Percentiles rank a stretch among this genome's conserved stretches.
Evolutionary conservation across 2,797 vertebrate genomes (phyloP).

Genomic region (Allobates femoralis): DNA sequence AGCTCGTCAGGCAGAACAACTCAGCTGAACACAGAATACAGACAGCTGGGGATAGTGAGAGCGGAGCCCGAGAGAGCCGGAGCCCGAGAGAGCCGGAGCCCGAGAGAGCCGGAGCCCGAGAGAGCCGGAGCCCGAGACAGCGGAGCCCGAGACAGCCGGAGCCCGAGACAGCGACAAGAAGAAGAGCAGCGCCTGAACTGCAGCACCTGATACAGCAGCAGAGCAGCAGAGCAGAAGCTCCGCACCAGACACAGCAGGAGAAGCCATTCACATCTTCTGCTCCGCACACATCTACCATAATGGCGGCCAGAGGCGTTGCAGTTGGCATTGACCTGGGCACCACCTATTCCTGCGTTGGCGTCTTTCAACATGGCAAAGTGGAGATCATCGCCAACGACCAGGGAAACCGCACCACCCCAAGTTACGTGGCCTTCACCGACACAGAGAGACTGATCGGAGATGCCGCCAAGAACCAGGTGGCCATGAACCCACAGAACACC

Average conservation of each 20-base stretch:
- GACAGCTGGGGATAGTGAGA: no score
- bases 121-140: no score
- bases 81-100: no score
- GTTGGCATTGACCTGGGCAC: slow-evolving; percentile 63
- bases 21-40: no score
- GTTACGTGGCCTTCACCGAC: slow-evolving; percentile 90
- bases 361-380: slow-evolving; percentile 65
- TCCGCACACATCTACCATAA: not conserved
- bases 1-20: not conserved
- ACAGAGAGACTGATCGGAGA: slow-evolving; percentile 88
- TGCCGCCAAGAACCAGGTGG: slow-evolving; percentile 91
- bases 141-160: no score
- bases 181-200: not conserved
- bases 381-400: slow-evolving; percentile 49
- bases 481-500: slow-evolving; percentile 89
- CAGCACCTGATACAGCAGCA: not conserved
- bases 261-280: not conserved
- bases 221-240: not conserved
- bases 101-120: no score
- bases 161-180: no score
- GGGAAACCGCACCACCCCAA: slow-evolving; percentile 86
- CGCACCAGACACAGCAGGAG: not conserved
- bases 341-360: slow-evolving; percentile 64
- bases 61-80: no score
- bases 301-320: not conserved